Percentiles rank a stretch among this genome's conserved stretches.
Evolutionary conservation across 2,888 invertebrate genomes (phyloP).

Genomic region (Noctua janthina): DNA sequence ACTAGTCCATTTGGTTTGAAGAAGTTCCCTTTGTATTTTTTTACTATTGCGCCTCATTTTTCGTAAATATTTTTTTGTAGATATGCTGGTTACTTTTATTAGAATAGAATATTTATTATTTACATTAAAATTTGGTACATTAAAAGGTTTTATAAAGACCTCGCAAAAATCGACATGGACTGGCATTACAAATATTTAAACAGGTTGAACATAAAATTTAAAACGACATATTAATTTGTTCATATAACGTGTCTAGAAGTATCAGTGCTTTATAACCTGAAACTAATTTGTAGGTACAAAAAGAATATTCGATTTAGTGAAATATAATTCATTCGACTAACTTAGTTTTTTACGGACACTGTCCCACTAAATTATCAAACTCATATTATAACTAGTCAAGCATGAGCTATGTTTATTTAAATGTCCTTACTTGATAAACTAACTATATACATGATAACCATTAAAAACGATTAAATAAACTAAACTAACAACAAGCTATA

Average conservation of each 20-base stretch:
- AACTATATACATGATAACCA: too few species aligned
- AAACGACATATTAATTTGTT: neutral
- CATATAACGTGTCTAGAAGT: neutral
- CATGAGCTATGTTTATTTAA: too few species aligned
- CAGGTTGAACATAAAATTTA: neutral
- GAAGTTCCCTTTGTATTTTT: conserved; percentile 29
- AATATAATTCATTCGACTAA: neutral
- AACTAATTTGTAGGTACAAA: neutral
- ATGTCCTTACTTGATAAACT: too few species aligned
- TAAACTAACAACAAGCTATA: too few species aligned
- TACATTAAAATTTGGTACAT: neutral
- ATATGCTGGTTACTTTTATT: neutral
- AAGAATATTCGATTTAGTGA: neutral
- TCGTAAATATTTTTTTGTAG: conserved; percentile 9
- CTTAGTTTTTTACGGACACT: neutral
- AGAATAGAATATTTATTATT: neutral
- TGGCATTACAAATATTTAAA: neutral
- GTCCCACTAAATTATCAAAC: too few species aligned
- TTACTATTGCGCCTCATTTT: conserved; percentile 19
- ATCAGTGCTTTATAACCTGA: neutral
- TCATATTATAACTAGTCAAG: neutral
- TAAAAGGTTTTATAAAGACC: neutral
- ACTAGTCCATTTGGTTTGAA: conserved; percentile 39
- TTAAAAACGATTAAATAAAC: too few species aligned
- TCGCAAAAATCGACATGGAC: neutral